Percentiles rank a stretch among this genome's conserved stretches.
Evolutionary conservation across 2,113 vertebrate species (phyloP).

Genomic region (Ammospiza nelsoni): DNA sequence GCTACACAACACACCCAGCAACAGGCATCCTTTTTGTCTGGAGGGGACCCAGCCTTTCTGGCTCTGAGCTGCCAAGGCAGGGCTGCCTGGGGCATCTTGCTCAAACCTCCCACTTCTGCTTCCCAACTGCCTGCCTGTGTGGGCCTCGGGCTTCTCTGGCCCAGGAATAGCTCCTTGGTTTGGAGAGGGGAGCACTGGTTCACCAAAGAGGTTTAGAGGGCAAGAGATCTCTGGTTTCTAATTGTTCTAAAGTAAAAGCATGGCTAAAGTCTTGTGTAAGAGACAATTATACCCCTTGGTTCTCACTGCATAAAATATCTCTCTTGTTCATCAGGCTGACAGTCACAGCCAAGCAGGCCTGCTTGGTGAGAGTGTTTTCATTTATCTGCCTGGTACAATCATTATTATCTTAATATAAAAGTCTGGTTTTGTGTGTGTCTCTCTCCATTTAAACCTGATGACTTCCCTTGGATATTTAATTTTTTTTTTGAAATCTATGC

Average conservation of each 20-base stretch:
- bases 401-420: background rate
- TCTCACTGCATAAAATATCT: background rate
- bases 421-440: background rate
- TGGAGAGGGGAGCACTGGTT: background rate
- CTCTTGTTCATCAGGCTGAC: background rate
- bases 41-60: background rate
- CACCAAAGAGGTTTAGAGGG: background rate
- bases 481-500: background rate
- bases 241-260: background rate
- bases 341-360: background rate
- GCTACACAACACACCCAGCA: background rate
- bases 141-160: background rate
- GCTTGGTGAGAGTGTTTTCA: background rate
- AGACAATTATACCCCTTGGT: background rate
- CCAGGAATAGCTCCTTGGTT: background rate
- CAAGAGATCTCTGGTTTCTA: background rate
- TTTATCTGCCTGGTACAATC: background rate
- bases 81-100: background rate
- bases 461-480: background rate
- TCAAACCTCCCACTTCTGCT: background rate
- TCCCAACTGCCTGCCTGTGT: rapidly evolving
- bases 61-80: background rate
- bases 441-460: background rate
- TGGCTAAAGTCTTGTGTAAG: background rate
- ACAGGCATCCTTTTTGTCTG: background rate